These are phyloP conservation scores for Enteromius viviparus DNA, from an alignment of 2,797 vertebrate genomes.

Conservation along the genomic window DNA sequence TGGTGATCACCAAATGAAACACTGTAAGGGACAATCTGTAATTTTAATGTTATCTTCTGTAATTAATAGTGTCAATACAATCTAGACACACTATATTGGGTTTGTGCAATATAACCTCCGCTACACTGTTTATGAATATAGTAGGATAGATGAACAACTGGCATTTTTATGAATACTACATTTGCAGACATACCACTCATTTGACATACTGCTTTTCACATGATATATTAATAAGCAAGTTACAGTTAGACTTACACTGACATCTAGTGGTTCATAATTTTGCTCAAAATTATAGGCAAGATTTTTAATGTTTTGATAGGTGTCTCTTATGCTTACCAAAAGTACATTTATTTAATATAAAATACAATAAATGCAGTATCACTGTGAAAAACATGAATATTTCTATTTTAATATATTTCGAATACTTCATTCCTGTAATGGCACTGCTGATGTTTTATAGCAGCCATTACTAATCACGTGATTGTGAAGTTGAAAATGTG, in stretches of 20 bases:
- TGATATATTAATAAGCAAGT: background rate
- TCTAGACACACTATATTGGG: background rate
- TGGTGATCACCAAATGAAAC: background rate
- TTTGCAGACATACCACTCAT: background rate
- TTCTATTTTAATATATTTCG: background rate
- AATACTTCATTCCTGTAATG: background rate
- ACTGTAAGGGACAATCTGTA: background rate
- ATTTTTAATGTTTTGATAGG: background rate
- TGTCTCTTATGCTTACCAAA: background rate
- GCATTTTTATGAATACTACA: background rate
- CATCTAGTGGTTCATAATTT: conserved; percentile 13
- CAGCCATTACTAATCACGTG: background rate
- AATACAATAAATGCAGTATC: background rate
- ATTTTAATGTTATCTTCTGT: background rate
- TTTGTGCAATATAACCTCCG: background rate
- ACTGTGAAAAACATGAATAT: background rate
- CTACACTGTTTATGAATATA: background rate
- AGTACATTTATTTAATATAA: background rate
- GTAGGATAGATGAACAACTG: background rate
- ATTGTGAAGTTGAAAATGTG: too few species aligned
- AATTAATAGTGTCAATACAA: background rate
- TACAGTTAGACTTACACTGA: conserved; percentile 8
- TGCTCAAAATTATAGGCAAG: too few species aligned
- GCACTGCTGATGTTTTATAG: background rate
- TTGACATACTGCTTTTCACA: background rate